Percentiles rank a stretch among this genome's conserved stretches.
Conservation (phyloP, 2,888 invertebrate genomes). For the Nebria salina region DNA sequence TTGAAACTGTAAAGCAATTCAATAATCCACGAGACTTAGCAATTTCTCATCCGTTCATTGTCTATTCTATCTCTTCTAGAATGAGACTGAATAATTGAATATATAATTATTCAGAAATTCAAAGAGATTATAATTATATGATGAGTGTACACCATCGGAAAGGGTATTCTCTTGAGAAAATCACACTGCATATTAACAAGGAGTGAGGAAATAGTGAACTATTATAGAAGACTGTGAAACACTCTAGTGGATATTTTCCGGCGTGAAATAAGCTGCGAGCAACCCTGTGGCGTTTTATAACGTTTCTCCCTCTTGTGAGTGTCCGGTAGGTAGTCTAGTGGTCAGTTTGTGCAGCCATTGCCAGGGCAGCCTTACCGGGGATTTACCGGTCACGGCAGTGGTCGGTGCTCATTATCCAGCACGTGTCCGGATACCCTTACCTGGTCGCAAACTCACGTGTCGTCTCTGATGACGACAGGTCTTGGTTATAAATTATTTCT, state of each 20-base stretch:
- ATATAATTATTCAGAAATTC: background rate
- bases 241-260: background rate
- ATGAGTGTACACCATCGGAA: background rate
- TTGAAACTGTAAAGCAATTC: no score
- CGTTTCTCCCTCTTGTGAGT: slow-evolving; percentile 6
- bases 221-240: background rate
- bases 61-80: background rate
- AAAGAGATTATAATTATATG: background rate
- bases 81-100: background rate
- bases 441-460: background rate
- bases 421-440: slow-evolving; percentile 19
- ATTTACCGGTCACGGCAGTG: slow-evolving; percentile 40
- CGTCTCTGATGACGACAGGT: slow-evolving; percentile 32
- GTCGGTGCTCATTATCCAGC: slow-evolving; percentile 38
- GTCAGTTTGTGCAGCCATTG: slow-evolving; percentile 43
- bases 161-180: background rate
- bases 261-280: background rate
- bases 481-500: slow-evolving; percentile 39
- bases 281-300: background rate
- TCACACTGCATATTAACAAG: background rate
- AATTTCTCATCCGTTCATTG: no score
- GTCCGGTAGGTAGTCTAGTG: slow-evolving; percentile 32
- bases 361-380: slow-evolving; percentile 27
- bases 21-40: no score
- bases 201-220: background rate